Base-by-base conservation (phyloP, 2,888 invertebrate species). In the Calameuta idolon region DNA sequence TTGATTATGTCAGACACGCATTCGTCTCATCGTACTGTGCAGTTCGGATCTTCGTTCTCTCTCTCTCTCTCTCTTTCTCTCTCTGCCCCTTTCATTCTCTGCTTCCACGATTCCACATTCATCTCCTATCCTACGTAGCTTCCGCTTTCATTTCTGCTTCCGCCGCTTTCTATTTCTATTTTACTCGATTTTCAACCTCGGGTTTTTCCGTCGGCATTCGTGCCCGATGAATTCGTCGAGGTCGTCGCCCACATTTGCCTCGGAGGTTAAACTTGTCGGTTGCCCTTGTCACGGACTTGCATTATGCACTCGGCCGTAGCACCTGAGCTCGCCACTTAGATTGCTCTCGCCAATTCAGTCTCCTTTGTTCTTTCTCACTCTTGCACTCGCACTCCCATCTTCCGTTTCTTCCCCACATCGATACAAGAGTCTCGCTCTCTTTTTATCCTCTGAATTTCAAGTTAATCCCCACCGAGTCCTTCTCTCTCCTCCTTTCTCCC, bases 131-230 rank as follows among this genome's bases (percentile, higher is more conserved):
- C 33, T 30, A 15, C 33, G 23, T 9, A 73, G 23, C 3, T 73
- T 73, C 73, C 33, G 34, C 33, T 34, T 33, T 30, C 30, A 30
- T 34, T 74, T 74, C 37, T 35, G n/a, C 11, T 34, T 34, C 55
- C 55, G 23, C n/a, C 35, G 34, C 34, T 35, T 74, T 34, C 34
- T 74, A 37, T 74, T 34, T 74, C 12, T 74, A 37, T 34, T 74
- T 12, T 23, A 74, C 73, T 34, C 30, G 55, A 15, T 55, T 55
- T 23, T 23, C 55, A 55, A 9, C 55, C 23, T 55, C 55, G 55
- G 55, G 23, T 23, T 55, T 23, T 55, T 23, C 23, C 55, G 55
- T 55, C 5, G 55, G 2, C 15, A 55, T 55, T 55, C 55, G 55
- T 55, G 23, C 55, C 55, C 23, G 23, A 9, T 55, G 55, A 55